Base-by-base conservation (phyloP, 2,888 invertebrate species). In the Spisula subtruncata region DNA sequence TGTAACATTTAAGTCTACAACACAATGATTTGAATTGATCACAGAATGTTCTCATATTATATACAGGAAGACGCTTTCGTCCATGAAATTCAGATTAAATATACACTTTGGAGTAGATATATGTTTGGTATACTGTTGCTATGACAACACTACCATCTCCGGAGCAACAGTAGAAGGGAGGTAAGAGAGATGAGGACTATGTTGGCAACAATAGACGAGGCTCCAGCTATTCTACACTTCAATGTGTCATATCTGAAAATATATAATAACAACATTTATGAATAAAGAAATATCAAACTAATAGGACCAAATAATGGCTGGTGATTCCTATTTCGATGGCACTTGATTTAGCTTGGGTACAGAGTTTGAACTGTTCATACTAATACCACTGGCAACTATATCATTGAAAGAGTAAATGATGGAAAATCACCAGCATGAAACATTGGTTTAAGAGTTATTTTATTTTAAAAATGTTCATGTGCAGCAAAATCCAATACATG, bases 151-250 rank as follows among this genome's bases (percentile, higher is more conserved):
- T 83, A 90, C 54, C 86, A 90, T 80, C 51, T 91, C 89, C 90
- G 87, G 51, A 92, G 51, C 60, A 92, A 85, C 32, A 93, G 54
- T n/a, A 87, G 80, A 1, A 92, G 10, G 0, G 90, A 18, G 14
- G 92, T 83, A 14, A 90, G 29, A 25, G 91, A 48, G 46, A 94
- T 90, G 25, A 96, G 91, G n/a, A 92, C 56, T 90, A 94, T 89
- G 88, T 94, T 95, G 41, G 93, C 88, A 41, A 93, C 87, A 16
- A 94, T 85, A 20, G 94, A 91, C 6, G 94, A 89, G 0, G 96
- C 95, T 35, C 98, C 98, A 0, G 99, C 99, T 92, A 99, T 97
- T 54, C 99, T 98, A 96, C 99, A 99, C 96, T 98, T 98, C 96
- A 99, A 98, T 98, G 95, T 95, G n/a, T 95, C 94, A 89, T 93